Evolutionary conservation across 2,888 invertebrate species (phyloP).

Genomic region (Alloplasta piceator): DNA sequence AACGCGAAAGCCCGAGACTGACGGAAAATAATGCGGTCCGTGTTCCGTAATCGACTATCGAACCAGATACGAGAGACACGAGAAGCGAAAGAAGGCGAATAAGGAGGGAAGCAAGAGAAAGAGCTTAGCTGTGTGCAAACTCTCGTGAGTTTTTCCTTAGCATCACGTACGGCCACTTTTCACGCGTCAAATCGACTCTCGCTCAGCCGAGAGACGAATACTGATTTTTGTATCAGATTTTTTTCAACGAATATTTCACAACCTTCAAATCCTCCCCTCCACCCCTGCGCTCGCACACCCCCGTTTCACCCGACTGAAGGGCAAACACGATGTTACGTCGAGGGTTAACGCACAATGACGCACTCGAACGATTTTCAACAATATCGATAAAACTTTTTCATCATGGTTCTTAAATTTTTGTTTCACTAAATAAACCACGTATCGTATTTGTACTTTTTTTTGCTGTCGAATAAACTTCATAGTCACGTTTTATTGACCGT

Average conservation of each 20-base stretch:
- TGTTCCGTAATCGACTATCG: conserved; percentile 49
- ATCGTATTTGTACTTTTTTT: background rate
- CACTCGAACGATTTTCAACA: conserved; percentile 47
- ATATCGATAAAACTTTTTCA: conserved; percentile 53
- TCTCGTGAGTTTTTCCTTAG: background rate
- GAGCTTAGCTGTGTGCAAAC: background rate
- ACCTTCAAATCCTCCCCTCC: background rate
- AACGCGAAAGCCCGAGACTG: conserved; percentile 37
- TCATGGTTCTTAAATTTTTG: background rate
- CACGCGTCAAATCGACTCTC: conserved; percentile 53
- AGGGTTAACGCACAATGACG: conserved; percentile 29
- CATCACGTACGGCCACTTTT: conserved; percentile 40
- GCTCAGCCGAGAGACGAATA: conserved; percentile 26
- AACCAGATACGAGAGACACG: conserved; percentile 14
- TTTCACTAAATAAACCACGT: conserved; percentile 37
- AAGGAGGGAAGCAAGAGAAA: background rate
- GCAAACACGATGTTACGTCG: background rate
- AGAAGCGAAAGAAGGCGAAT: background rate
- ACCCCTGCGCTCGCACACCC: background rate
- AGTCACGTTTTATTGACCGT: conserved; percentile 22
- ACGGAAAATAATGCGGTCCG: conserved; percentile 41
- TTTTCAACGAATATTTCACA: conserved; percentile 41
- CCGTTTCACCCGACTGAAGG: too few relatives aligned
- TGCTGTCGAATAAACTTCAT: conserved; percentile 10
- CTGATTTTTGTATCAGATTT: conserved; percentile 7